phyloP scores from a whole-genome alignment of 2,888 invertebrate species.

The Dryadula phaetusa region DNA sequence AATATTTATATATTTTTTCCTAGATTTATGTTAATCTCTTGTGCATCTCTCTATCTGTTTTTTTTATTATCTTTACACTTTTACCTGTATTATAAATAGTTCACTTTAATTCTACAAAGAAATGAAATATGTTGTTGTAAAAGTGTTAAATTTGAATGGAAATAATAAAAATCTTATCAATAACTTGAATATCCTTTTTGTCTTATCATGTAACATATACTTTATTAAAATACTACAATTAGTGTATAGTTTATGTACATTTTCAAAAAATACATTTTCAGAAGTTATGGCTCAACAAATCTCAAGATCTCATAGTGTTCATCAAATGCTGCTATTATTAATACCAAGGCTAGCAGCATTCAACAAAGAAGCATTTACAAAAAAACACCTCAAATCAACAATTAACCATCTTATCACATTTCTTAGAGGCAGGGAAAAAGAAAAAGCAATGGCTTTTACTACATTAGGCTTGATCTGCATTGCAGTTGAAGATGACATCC shows the following conservation, averaged over 20 bases:
- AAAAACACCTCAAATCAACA: conserved; percentile 89
- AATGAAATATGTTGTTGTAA: no score
- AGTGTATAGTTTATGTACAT: no score
- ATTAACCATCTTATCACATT: conserved; percentile 91
- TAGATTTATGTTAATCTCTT: no score
- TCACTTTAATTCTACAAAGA: no score
- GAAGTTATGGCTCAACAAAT: conserved; percentile 93
- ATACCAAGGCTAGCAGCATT: conserved; percentile 97
- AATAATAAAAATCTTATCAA: background rate
- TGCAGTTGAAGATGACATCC: conserved; percentile 92
- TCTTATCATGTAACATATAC: background rate
- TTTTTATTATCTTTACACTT: background rate
- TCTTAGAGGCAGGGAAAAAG: conserved; percentile 92
- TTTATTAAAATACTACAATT: background rate
- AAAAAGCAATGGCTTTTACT: conserved; percentile 93
- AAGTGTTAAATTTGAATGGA: no score
- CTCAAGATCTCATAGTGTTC: conserved; percentile 91
- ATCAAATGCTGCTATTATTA: conserved; percentile 93
- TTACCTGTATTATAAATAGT: background rate
- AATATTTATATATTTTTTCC: conserved; percentile 3
- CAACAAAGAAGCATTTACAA: conserved; percentile 91
- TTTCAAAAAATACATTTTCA: no score
- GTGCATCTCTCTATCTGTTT: background rate
- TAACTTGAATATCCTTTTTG: background rate
- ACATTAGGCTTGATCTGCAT: conserved; percentile 96